Conservation (phyloP, 2,113 vertebrate genomes). For the Symphodus melops region DNA sequence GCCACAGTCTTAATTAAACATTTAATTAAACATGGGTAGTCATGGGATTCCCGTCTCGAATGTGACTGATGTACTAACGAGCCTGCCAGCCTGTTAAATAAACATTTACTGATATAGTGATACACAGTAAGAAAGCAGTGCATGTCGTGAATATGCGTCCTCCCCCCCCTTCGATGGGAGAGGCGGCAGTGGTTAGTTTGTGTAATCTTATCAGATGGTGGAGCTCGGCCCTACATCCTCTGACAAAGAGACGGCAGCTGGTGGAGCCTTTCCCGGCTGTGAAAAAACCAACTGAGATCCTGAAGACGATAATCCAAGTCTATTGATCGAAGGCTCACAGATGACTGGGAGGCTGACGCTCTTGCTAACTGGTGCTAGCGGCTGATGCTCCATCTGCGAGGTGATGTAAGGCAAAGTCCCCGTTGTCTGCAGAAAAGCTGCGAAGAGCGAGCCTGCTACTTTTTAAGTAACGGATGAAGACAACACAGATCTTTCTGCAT, state of each 20-base stretch:
- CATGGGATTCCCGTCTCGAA: constrained; percentile 39
- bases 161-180: constrained; percentile 6
- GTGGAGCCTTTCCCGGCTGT: constrained; percentile 45
- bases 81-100: constrained; percentile 58
- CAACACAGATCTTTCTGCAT: not conserved
- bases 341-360: constrained; percentile 39
- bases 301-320: constrained; percentile 62
- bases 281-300: constrained; percentile 67
- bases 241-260: constrained; percentile 61
- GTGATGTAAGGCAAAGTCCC: not conserved
- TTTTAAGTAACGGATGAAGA: not conserved
- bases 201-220: constrained; percentile 52
- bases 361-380: constrained; percentile 52
- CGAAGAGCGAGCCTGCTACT: not conserved
- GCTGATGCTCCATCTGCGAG: constrained; percentile 47
- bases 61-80: constrained; percentile 53
- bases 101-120: constrained; percentile 64
- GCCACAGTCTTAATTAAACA: constrained; percentile 63
- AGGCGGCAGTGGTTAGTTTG: constrained; percentile 47
- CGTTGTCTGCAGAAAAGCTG: constrained; percentile 4
- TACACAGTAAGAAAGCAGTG: constrained; percentile 12
- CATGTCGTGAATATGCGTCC: not conserved
- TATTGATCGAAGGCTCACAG: constrained; percentile 60
- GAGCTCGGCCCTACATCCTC: constrained; percentile 43
- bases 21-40: constrained; percentile 62